Percentiles rank a stretch among this genome's conserved stretches.
Conservation (phyloP, 2,888 invertebrate species). For the Mimachlamys varia region DNA sequence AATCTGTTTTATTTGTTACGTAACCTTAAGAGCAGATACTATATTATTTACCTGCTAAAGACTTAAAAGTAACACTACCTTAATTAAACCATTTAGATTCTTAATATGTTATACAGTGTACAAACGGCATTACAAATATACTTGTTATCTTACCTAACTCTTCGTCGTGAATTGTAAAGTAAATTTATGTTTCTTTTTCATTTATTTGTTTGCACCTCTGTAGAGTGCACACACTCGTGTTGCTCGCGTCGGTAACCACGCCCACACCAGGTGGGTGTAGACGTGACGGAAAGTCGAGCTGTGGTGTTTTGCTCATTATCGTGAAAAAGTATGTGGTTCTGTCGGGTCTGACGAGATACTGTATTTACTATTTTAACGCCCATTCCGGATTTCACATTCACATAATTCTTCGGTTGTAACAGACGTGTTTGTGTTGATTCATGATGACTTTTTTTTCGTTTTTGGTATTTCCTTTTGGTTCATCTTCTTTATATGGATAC, state of each 20-base stretch:
- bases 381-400: neutral
- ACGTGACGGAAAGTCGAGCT: neutral
- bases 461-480: too few relatives aligned
- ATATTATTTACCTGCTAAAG: too few relatives aligned
- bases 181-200: neutral
- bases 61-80: too few relatives aligned
- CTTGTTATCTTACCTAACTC: neutral
- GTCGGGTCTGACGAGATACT: neutral
- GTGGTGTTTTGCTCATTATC: neutral
- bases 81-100: too few relatives aligned
- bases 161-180: neutral
- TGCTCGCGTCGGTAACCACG: neutral
- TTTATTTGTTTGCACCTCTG: neutral
- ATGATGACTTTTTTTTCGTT: too few relatives aligned
- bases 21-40: too few relatives aligned
- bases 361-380: constrained; percentile 3
- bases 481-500: too few relatives aligned
- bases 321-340: neutral
- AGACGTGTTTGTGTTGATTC: too few relatives aligned
- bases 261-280: neutral
- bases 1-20: too few relatives aligned
- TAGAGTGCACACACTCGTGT: neutral
- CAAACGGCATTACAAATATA: neutral
- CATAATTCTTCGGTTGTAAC: neutral
- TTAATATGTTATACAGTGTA: too few relatives aligned